Percentiles rank a stretch among this genome's conserved stretches.
These are phyloP conservation scores for Amblyraja radiata DNA, from an alignment of 2,797 vertebrate species.

Conservation along the genomic window DNA sequence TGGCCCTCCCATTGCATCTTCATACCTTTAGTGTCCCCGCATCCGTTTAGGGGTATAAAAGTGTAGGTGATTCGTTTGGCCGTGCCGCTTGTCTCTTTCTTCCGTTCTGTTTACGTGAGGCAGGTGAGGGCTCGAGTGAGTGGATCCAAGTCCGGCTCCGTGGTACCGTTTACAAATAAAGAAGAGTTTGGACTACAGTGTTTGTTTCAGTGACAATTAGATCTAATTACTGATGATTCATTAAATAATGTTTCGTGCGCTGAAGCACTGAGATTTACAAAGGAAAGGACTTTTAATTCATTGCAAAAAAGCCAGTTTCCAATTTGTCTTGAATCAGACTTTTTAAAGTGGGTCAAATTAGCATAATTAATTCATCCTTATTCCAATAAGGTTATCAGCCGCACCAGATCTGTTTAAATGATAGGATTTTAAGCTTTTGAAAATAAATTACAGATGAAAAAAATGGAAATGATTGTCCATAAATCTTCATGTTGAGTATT, in stretches of 20 bases:
- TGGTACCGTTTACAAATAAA: no score
- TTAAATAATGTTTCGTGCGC: background rate
- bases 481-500: no score
- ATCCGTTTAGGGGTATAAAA: no score
- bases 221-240: constrained; percentile 7
- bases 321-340: constrained; percentile 30
- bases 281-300: constrained; percentile 9
- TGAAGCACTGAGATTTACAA: background rate
- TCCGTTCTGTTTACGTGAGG: no score
- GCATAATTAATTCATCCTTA: constrained; percentile 36
- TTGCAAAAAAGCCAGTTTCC: no score
- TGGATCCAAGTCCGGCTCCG: no score
- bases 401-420: background rate
- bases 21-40: no score
- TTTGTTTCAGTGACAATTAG: background rate
- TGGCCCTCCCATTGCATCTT: no score
- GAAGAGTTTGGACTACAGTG: no score
- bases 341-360: constrained; percentile 36
- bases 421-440: background rate
- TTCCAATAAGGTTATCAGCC: constrained; percentile 6
- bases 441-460: background rate
- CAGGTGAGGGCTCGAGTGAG: no score
- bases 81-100: no score
- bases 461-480: background rate
- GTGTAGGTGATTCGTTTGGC: no score